phyloP scores from a whole-genome alignment of 2,888 invertebrate species.

The Dione vanillae region DNA sequence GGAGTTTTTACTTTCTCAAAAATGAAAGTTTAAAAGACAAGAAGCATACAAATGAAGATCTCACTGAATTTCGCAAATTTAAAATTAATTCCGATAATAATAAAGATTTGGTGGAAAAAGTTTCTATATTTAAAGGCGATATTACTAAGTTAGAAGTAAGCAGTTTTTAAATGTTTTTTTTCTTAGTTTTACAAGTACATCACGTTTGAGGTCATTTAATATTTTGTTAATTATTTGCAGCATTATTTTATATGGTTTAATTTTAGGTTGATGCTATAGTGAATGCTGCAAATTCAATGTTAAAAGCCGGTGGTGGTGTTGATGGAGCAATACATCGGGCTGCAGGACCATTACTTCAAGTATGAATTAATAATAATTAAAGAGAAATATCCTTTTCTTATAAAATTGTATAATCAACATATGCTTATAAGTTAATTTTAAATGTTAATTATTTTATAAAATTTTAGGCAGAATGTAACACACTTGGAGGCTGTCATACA shows the following conservation, averaged over 20 bases:
- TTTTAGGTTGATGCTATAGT: conserved; percentile 92
- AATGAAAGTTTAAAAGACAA: conserved; percentile 64
- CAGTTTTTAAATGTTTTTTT: not conserved
- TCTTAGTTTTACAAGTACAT: not conserved
- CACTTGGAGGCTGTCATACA: conserved; percentile 89
- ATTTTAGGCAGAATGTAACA: conserved; percentile 86
- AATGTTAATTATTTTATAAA: not conserved
- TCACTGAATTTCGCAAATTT: conserved; percentile 63
- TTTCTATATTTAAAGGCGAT: conserved; percentile 90
- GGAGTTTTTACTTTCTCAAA: conserved; percentile 79
- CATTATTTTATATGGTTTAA: not conserved
- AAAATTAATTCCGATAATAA: conserved; percentile 68
- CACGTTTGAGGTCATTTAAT: too few species aligned
- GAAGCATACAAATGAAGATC: conserved; percentile 69
- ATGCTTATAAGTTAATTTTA: too few species aligned
- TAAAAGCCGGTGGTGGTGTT: conserved; percentile 94
- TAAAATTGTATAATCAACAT: too few species aligned
- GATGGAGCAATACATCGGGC: conserved; percentile 95
- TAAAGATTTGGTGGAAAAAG: conserved; percentile 80
- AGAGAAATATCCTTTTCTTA: too few species aligned
- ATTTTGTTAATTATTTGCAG: not conserved
- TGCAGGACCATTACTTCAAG: conserved; percentile 87
- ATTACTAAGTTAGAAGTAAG: conserved; percentile 90
- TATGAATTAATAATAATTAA: conserved; percentile 45
- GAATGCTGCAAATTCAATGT: conserved; percentile 92